A percentile compares a stretch with the other conserved stretches of the same genome.
Conservation (phyloP, 1,140 invertebrate genomes). For the Eulimnadia texana region DNA sequence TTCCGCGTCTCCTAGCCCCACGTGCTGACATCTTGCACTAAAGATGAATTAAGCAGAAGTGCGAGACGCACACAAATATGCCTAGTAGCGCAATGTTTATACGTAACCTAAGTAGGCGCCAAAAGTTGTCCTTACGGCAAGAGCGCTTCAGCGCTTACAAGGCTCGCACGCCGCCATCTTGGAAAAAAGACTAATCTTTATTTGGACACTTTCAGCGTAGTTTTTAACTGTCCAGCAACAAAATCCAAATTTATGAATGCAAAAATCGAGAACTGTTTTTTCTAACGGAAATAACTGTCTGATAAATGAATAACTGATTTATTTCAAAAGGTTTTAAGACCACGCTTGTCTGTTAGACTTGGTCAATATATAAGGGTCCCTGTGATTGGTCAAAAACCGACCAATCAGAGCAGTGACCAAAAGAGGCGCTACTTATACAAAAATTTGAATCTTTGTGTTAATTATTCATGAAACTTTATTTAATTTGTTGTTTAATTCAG, state of each 20-base stretch:
- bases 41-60: background rate
- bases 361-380: background rate
- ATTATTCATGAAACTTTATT: too few species aligned
- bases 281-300: too few species aligned
- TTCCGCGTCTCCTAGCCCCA: constrained; percentile 67
- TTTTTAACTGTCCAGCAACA: constrained; percentile 17
- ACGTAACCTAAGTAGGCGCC: constrained; percentile 8
- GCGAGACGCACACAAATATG: background rate
- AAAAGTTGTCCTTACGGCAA: constrained; percentile 2
- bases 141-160: background rate
- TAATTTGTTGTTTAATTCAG: too few species aligned
- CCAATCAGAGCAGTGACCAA: background rate
- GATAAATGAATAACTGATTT: too few species aligned
- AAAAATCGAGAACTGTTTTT: too few species aligned
- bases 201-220: constrained; percentile 16
- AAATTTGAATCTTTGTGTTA: too few species aligned
- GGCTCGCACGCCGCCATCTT: constrained; percentile 4
- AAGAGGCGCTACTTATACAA: background rate
- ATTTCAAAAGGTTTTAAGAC: too few species aligned
- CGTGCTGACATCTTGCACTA: constrained; percentile 53
- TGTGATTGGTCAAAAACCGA: background rate
- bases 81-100: constrained; percentile 7
- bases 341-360: background rate
- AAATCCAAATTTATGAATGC: too few species aligned
- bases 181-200: constrained; percentile 10